These are phyloP conservation scores for Pilophorus perplexus DNA, from an alignment of 2,888 invertebrate species.

Conservation along the genomic window DNA sequence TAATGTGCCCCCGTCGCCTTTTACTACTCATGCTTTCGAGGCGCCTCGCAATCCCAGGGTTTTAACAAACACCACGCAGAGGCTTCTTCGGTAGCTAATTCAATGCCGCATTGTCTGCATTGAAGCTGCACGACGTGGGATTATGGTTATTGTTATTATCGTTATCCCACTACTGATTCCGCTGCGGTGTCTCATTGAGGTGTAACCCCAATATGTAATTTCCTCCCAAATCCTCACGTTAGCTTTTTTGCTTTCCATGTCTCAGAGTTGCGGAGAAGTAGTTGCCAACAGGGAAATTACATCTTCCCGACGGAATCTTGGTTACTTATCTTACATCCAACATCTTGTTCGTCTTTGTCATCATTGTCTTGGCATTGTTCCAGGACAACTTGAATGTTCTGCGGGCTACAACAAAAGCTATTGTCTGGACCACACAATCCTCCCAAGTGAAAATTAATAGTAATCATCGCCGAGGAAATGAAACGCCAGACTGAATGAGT, in stretches of 20 bases:
- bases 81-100: no score
- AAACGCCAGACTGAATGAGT: neutral
- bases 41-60: neutral
- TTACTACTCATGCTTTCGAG: conserved; percentile 6
- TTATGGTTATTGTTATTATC: no score
- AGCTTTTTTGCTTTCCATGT: no score
- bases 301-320: no score
- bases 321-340: neutral
- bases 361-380: neutral
- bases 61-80: conserved; percentile 8
- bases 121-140: no score
- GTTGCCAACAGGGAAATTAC: no score
- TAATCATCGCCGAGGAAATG: conserved; percentile 5
- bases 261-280: no score
- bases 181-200: no score
- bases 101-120: no score
- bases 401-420: neutral
- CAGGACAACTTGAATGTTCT: neutral
- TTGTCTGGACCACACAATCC: neutral
- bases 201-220: no score
- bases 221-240: no score
- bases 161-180: no score
- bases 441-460: neutral
- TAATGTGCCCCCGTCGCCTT: neutral
- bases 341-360: neutral